phyloP scores from a whole-genome alignment of 2,113 vertebrate species.

The Gavialis gangeticus region DNA sequence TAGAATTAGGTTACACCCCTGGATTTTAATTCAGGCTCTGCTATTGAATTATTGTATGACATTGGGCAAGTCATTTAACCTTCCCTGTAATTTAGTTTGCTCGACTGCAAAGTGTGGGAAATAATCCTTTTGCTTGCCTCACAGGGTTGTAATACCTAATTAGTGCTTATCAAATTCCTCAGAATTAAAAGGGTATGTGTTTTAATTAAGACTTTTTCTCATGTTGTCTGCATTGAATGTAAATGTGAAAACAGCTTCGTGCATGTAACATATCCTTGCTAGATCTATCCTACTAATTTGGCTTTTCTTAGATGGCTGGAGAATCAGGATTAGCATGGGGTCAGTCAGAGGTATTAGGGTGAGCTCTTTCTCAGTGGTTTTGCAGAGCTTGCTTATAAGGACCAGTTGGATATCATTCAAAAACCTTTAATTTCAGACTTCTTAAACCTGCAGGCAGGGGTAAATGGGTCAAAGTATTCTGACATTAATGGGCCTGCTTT shows the following conservation, averaged over 20 bases:
- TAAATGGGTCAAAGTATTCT: background rate
- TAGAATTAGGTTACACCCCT: background rate
- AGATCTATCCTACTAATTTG: background rate
- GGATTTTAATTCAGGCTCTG: background rate
- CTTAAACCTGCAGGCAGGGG: background rate
- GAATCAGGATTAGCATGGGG: background rate
- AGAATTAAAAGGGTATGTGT: background rate
- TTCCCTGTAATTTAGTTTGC: background rate
- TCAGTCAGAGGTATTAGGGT: background rate
- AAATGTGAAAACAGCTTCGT: accelerated
- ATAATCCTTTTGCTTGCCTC: background rate
- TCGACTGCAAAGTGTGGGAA: background rate
- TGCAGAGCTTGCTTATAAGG: background rate
- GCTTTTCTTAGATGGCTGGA: background rate
- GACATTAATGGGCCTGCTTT: accelerated
- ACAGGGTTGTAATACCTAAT: background rate
- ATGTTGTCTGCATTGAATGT: background rate
- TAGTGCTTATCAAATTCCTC: background rate
- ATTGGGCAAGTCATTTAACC: background rate
- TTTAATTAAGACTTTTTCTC: conserved; percentile 3
- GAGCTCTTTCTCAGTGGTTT: accelerated
- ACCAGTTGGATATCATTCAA: accelerated
- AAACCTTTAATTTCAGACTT: background rate
- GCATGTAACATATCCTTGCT: background rate
- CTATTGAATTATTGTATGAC: background rate